phyloP scores from a whole-genome alignment of 2,888 invertebrate genomes.

The Drosophila rubida region DNA sequence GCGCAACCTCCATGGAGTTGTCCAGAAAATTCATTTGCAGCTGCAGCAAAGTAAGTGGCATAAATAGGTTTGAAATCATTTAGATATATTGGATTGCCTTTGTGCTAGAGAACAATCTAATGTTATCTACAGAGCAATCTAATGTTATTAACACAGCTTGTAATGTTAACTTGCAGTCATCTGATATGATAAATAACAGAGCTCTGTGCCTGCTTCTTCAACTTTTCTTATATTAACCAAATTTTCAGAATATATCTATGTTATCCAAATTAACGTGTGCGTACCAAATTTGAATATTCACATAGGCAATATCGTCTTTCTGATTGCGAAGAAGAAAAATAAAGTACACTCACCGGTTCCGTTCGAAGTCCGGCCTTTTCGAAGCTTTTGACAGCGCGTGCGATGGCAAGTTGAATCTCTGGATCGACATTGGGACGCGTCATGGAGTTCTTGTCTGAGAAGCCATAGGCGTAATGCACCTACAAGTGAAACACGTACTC shows the following conservation, averaged over 20 bases:
- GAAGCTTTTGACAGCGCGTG: slow-evolving; percentile 77
- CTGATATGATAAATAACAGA: background rate
- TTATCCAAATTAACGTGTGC: too few relatives aligned
- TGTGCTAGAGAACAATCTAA: too few relatives aligned
- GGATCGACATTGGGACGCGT: slow-evolving; percentile 67
- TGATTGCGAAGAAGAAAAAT: too few relatives aligned
- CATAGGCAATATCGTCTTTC: too few relatives aligned
- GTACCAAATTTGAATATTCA: too few relatives aligned
- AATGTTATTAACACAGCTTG: too few relatives aligned
- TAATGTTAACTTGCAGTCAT: background rate
- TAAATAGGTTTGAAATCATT: too few relatives aligned
- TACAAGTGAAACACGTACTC: slow-evolving; percentile 38
- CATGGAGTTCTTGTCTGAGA: slow-evolving; percentile 60
- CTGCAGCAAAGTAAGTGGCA: slow-evolving; percentile 28
- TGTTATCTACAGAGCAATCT: too few relatives aligned
- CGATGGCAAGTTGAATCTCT: slow-evolving; percentile 77
- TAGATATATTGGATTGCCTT: too few relatives aligned
- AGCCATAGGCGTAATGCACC: slow-evolving; percentile 77
- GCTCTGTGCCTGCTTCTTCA: too few relatives aligned
- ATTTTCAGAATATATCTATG: too few relatives aligned
- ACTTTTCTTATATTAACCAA: too few relatives aligned
- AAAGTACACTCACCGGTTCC: slow-evolving; percentile 61
- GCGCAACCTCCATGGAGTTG: slow-evolving; percentile 57
- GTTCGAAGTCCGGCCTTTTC: slow-evolving; percentile 69
- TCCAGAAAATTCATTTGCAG: slow-evolving; percentile 56